Percentiles rank a stretch among this genome's conserved stretches.
Evolutionary conservation across 2,113 vertebrate genomes (phyloP).

Genomic region (Chiloscyllium plagiosum): DNA sequence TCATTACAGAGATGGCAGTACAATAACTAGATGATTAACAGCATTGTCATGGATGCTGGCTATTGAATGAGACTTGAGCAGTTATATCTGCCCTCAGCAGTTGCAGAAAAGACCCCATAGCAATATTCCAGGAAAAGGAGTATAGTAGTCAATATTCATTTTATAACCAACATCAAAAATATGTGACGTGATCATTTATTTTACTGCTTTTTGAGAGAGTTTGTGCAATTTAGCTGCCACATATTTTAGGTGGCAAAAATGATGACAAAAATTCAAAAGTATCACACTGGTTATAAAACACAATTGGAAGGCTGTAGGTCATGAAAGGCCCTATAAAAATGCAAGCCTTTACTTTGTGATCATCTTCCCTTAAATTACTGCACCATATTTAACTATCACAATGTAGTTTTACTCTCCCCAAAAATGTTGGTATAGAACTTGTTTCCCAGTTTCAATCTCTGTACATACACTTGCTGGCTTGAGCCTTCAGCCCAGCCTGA

Average conservation of each 20-base stretch:
- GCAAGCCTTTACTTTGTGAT: not conserved
- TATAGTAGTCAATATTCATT: not conserved
- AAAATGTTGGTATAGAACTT: not conserved
- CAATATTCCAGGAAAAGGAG: not conserved
- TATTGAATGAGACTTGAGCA: not conserved
- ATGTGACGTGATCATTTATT: not conserved
- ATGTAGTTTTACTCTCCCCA: not conserved
- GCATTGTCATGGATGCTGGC: not conserved
- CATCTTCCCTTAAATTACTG: too few relatives aligned
- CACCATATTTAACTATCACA: not conserved
- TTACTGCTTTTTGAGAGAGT: not conserved
- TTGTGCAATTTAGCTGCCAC: not conserved
- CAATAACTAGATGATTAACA: not conserved
- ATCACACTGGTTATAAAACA: not conserved
- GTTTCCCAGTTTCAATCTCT: not conserved
- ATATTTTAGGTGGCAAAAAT: not conserved
- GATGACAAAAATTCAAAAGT: not conserved
- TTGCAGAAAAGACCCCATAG: not conserved
- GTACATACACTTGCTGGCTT: not conserved
- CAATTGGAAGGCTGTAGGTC: not conserved
- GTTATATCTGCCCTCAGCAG: not conserved
- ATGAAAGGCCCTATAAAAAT: not conserved
- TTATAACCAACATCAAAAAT: not conserved
- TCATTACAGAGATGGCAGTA: not conserved
- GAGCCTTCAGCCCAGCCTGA: not conserved